These are phyloP conservation scores for Allolobophora icterica DNA, from an alignment of 2,888 invertebrate genomes.

Conservation along the genomic window DNA sequence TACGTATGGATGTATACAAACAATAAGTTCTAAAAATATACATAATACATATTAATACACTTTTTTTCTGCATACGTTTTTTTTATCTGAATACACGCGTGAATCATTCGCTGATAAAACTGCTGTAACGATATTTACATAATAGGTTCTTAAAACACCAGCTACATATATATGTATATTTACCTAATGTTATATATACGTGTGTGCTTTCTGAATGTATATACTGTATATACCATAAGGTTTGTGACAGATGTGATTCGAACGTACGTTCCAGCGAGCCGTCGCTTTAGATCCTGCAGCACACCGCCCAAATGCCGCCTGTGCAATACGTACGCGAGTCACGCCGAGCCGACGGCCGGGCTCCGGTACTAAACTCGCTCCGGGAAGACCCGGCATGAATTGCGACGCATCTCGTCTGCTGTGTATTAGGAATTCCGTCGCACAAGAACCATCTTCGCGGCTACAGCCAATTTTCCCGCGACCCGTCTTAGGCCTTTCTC, in stretches of 20 bases:
- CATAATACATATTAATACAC: no score
- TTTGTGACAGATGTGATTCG: background rate
- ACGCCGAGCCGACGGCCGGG: background rate
- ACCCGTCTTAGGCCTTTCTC: background rate
- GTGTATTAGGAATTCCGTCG: background rate
- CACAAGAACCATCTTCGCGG: background rate
- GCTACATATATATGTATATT: no score
- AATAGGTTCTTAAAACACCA: no score
- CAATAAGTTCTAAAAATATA: no score
- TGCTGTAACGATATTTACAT: no score
- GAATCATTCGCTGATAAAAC: no score
- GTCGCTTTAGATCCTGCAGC: background rate
- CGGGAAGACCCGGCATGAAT: conserved; percentile 1
- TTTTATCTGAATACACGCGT: no score
- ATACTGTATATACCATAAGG: background rate
- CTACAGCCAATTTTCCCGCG: conserved; percentile 5
- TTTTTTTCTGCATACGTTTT: no score
- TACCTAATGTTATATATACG: no score
- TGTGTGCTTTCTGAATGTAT: no score
- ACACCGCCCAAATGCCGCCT: background rate
- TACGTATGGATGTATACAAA: no score
- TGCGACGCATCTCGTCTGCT: background rate
- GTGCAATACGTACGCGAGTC: background rate
- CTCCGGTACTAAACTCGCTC: background rate
- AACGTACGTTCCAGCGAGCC: background rate